Evolutionary conservation across 2,113 vertebrate species (phyloP).

Genomic region (Epinephelus moara): DNA sequence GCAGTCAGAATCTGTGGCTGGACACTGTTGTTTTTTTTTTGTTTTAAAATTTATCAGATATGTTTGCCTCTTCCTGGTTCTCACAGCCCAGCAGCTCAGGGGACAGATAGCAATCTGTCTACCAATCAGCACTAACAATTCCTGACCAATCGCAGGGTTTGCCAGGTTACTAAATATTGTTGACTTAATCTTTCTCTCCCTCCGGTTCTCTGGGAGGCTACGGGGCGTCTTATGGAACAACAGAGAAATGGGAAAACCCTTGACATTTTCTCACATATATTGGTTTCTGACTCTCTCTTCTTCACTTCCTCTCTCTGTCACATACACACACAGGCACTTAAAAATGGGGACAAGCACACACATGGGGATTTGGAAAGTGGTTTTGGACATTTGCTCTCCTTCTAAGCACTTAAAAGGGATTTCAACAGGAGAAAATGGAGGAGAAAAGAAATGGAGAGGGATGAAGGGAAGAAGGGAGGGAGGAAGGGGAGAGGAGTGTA

Average conservation of each 20-base stretch:
- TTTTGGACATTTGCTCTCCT: slow-evolving; percentile 73
- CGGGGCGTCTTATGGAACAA: slow-evolving; percentile 14
- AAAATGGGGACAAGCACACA: slow-evolving; percentile 71
- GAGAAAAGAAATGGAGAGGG: slow-evolving; percentile 51
- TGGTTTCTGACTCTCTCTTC: slow-evolving; percentile 40
- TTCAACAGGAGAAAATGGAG: slow-evolving; percentile 60
- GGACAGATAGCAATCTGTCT: slow-evolving; percentile 67
- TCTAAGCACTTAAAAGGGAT: slow-evolving; percentile 71
- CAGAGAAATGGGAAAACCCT: slow-evolving; percentile 44
- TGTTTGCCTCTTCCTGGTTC: slow-evolving; percentile 52
- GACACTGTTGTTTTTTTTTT: neutral
- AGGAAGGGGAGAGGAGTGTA: slow-evolving; percentile 19
- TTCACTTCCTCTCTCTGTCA: slow-evolving; percentile 34
- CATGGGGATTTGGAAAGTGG: slow-evolving; percentile 73
- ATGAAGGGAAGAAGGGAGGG: slow-evolving; percentile 16
- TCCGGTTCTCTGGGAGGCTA: slow-evolving; percentile 22
- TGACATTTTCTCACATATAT: slow-evolving; percentile 69
- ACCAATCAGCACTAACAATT: slow-evolving; percentile 54
- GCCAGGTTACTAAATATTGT: slow-evolving; percentile 60
- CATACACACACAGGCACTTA: slow-evolving; percentile 47
- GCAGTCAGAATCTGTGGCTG: neutral
- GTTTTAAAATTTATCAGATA: slow-evolving; percentile 11
- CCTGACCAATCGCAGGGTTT: slow-evolving; percentile 37
- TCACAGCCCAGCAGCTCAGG: slow-evolving; percentile 51
- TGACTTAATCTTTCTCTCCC: slow-evolving; percentile 36